Percentiles rank a stretch among this genome's conserved stretches.
Evolutionary conservation across 2,888 invertebrate species (phyloP).

Genomic region (Cephus spinipes): DNA sequence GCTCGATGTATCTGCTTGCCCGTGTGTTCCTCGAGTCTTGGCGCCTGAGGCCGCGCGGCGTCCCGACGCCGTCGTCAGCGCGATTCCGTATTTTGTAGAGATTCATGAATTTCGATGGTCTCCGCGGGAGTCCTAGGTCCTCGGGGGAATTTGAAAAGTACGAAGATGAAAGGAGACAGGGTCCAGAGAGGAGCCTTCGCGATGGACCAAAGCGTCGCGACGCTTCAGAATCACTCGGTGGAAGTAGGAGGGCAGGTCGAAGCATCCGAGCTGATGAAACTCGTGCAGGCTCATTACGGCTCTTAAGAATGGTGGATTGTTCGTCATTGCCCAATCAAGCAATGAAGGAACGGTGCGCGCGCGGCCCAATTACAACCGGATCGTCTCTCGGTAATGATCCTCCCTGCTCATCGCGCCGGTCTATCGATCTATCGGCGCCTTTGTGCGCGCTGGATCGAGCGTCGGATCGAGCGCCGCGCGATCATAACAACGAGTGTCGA

Average conservation of each 20-base stretch:
- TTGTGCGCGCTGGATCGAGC: constrained; percentile 3
- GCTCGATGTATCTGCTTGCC: constrained; percentile 17
- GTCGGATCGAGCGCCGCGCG: constrained; percentile 13
- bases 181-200: too few relatives aligned
- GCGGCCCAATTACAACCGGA: constrained; percentile 43
- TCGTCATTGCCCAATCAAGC: constrained; percentile 43
- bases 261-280: background rate
- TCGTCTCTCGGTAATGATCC: constrained; percentile 8
- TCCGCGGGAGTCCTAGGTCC: too few relatives aligned
- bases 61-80: too few relatives aligned
- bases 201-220: constrained; percentile 6
- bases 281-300: constrained; percentile 37
- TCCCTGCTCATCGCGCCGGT: constrained; percentile 4
- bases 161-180: too few relatives aligned
- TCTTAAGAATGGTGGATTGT: constrained; percentile 42
- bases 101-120: too few relatives aligned
- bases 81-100: too few relatives aligned
- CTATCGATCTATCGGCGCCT: constrained; percentile 20
- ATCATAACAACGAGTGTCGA: constrained; percentile 10
- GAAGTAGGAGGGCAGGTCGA: background rate
- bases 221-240: background rate
- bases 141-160: too few relatives aligned
- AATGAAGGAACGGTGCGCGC: constrained; percentile 20
- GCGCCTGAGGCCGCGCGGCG: too few relatives aligned
- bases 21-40: constrained; percentile 1